Evolutionary conservation across 2,888 invertebrate species (phyloP), one percentile per base, ranked within the genome.

Genomic region (Plagiodera versicolora): DNA sequence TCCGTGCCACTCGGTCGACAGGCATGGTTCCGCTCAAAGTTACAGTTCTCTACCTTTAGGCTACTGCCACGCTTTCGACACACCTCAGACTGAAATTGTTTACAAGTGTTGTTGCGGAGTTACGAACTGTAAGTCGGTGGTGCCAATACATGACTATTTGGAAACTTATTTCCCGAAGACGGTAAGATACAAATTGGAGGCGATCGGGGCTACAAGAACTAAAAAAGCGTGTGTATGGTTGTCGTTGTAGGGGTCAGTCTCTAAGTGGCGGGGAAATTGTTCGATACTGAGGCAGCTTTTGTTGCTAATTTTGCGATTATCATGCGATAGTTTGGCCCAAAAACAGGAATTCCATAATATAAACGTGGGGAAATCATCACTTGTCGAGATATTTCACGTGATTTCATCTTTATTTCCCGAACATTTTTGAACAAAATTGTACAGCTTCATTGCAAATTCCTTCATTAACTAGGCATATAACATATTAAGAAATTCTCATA

Each of bases 121-220:
- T 63, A 64, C 64, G 30, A 67, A 68, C 62, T 75, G 75, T 68
- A 70, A 72, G 54, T 64, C 73, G 67, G 76, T 75, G 76, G 76
- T 79, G 74, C 78, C 80, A 68, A 79, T 80, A 67, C 72, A 75
- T 60, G 73, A 77, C 61, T 80, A 78, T 73, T 75, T 80, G 79
- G 79, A 80, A 74, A 78, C 77, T 49, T 80, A 79, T 75, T 78
- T 77, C 74, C 73, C 70, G 64, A 75, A 72, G 66, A 77, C 73
- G 80, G 79, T 79, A 79, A 77, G 77, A 72, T 66, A 58, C 11
- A 39, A 53, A 61, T 24, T 58, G 61, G 48, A 59, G 45, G 58
- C 58, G 32, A 62, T 20, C 45, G 58, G 60, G 61, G 58, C 39
- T 39, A 39, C 11, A 14, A 39, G 14, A 39, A 39, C 39, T 39